Conservation (phyloP, 2,888 invertebrate species). For the Chaetogeoica ovagalla region DNA sequence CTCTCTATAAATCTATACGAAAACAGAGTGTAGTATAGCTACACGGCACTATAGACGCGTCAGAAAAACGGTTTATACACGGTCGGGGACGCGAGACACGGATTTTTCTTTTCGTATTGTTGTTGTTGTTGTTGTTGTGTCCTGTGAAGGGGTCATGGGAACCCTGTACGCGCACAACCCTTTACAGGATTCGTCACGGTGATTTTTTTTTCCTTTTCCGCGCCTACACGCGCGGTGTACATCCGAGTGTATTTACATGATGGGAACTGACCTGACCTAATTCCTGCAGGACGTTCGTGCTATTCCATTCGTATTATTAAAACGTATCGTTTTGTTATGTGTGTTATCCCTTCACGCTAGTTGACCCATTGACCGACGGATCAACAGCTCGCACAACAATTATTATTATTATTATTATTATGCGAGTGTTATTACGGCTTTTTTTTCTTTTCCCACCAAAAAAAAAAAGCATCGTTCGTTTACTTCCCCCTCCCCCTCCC, state of each 20-base stretch:
- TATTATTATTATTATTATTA: no score
- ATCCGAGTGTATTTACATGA: not conserved
- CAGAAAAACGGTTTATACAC: not conserved
- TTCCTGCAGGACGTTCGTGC: constrained; percentile 20
- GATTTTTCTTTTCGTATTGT: constrained; percentile 13
- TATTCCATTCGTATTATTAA: not conserved
- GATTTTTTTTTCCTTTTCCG: not conserved
- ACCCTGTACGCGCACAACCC: constrained; percentile 28
- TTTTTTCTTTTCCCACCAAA: no score
- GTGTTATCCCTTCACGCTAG: not conserved
- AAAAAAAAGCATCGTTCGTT: no score
- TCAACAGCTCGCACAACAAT: no score
- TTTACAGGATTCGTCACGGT: constrained; percentile 25
- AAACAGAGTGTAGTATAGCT: no score
- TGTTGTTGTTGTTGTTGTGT: no score
- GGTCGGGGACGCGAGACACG: constrained; percentile 18
- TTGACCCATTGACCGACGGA: no score
- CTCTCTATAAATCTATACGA: no score
- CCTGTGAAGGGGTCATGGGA: constrained; percentile 45
- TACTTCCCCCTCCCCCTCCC: no score
- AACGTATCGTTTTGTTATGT: not conserved
- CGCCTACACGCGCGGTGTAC: not conserved
- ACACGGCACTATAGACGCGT: no score
- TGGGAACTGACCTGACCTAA: constrained; percentile 49
- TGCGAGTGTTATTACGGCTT: no score